Percentiles rank a stretch among this genome's conserved stretches.
Conservation (phyloP, 2,888 invertebrate genomes). For the Caenorhabditis sulstoni region DNA sequence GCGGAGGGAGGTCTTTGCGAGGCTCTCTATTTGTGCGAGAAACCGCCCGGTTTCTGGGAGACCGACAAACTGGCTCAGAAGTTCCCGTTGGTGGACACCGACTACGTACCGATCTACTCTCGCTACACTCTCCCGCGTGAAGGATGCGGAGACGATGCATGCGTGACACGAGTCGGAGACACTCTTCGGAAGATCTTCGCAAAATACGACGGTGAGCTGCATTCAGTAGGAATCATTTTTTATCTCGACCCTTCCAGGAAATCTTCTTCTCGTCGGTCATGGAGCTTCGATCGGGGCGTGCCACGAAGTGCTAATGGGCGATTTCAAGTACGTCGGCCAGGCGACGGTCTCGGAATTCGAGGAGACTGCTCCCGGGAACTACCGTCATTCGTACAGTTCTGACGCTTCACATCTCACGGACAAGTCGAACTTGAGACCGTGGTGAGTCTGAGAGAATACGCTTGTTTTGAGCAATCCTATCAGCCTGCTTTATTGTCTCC, state of each 20-base stretch:
- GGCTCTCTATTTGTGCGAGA: conserved; percentile 76
- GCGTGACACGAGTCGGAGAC: conserved; percentile 69
- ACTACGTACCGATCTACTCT: conserved; percentile 73
- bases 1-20: conserved; percentile 77
- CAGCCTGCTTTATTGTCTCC: background rate
- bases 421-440: conserved; percentile 75
- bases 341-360: conserved; percentile 71
- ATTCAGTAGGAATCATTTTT: background rate
- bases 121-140: conserved; percentile 70
- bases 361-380: conserved; percentile 63
- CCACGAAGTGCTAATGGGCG: conserved; percentile 72
- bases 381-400: conserved; percentile 66
- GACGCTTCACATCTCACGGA: conserved; percentile 75
- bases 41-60: conserved; percentile 72
- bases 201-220: conserved; percentile 60
- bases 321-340: conserved; percentile 79
- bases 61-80: conserved; percentile 70
- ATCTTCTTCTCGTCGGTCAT: conserved; percentile 76
- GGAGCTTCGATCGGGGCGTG: conserved; percentile 79
- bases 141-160: conserved; percentile 77
- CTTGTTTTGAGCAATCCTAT: background rate
- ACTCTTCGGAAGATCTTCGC: conserved; percentile 71
- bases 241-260: conserved; percentile 41
- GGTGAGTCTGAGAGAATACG: conserved; percentile 51
- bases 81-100: conserved; percentile 69